Evolutionary conservation across 2,797 vertebrate genomes (phyloP).

Genomic region (Protonibea diacanthus): DNA sequence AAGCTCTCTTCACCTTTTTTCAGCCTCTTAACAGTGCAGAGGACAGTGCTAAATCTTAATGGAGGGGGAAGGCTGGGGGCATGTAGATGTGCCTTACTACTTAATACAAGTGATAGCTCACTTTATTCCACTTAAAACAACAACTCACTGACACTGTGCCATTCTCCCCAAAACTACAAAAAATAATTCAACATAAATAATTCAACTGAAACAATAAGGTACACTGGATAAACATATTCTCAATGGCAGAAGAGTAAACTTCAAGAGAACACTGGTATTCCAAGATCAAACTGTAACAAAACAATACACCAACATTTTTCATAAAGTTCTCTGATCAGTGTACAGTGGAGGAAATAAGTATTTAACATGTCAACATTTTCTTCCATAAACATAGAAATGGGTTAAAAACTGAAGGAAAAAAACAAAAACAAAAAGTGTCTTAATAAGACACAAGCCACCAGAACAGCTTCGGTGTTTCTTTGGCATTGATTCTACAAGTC

Average conservation of each 20-base stretch:
- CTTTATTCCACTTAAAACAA: not conserved
- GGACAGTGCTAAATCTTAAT: not conserved
- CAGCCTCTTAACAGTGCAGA: not conserved
- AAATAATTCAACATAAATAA: not conserved
- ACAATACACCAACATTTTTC: conserved; percentile 27
- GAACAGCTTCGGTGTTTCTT: no score
- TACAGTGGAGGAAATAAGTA: not conserved
- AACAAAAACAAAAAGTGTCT: no score
- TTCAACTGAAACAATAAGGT: not conserved
- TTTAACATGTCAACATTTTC: no score
- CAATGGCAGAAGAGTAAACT: not conserved
- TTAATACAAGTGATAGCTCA: not conserved
- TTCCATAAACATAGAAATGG: no score
- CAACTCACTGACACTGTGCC: not conserved
- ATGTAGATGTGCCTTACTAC: not conserved
- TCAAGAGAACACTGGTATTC: not conserved
- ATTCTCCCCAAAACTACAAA: not conserved
- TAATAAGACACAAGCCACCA: no score
- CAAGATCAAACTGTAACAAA: conserved; percentile 8
- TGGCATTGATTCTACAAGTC: no score
- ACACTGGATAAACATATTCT: not conserved
- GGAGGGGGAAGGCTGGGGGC: not conserved
- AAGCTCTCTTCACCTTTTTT: not conserved
- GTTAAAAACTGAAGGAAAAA: no score
- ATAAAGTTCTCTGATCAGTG: conserved; percentile 6